phyloP scores from a whole-genome alignment of 2,797 vertebrate genomes.

The Gymnoscopelus braueri region DNA sequence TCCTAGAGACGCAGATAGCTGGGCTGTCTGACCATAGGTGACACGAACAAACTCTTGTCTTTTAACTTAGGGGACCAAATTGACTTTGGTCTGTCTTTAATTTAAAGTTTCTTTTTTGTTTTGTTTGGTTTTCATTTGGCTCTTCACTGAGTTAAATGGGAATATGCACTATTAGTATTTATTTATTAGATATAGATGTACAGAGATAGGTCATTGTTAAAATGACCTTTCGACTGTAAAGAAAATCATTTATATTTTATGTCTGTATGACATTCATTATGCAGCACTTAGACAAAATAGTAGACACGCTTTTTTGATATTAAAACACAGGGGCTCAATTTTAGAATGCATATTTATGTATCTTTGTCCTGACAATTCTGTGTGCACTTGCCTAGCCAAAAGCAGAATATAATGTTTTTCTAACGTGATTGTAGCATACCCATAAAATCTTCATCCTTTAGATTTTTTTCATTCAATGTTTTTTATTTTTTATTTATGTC shows the following conservation, averaged over 20 bases:
- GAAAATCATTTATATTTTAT: slow-evolving; percentile 74
- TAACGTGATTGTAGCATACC: slow-evolving; percentile 72
- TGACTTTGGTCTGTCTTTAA: slow-evolving; percentile 85
- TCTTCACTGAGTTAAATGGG: slow-evolving; percentile 74
- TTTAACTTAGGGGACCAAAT: slow-evolving; percentile 73
- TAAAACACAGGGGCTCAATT: slow-evolving; percentile 79
- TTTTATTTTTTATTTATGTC: slow-evolving; percentile 81
- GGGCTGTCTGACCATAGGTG: slow-evolving; percentile 80
- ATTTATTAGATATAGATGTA: slow-evolving; percentile 84
- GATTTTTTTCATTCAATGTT: slow-evolving; percentile 59
- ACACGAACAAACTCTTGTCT: slow-evolving; percentile 65
- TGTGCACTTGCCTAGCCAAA: slow-evolving; percentile 80
- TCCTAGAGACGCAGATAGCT: slow-evolving; percentile 77
- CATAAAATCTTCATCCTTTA: slow-evolving; percentile 59
- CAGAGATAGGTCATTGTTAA: slow-evolving; percentile 74
- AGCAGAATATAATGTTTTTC: slow-evolving; percentile 74
- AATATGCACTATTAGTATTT: slow-evolving; percentile 87
- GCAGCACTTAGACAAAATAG: slow-evolving; percentile 74
- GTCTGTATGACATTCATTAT: slow-evolving; percentile 73
- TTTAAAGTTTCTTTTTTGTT: slow-evolving; percentile 63
- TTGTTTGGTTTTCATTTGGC: slow-evolving; percentile 75
- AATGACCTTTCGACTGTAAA: slow-evolving; percentile 75
- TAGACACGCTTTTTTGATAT: slow-evolving; percentile 76
- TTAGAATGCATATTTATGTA: slow-evolving; percentile 82
- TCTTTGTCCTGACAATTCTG: slow-evolving; percentile 81